These are phyloP conservation scores for Heteropelma amictum DNA, from an alignment of 2,888 invertebrate species.

Conservation along the genomic window DNA sequence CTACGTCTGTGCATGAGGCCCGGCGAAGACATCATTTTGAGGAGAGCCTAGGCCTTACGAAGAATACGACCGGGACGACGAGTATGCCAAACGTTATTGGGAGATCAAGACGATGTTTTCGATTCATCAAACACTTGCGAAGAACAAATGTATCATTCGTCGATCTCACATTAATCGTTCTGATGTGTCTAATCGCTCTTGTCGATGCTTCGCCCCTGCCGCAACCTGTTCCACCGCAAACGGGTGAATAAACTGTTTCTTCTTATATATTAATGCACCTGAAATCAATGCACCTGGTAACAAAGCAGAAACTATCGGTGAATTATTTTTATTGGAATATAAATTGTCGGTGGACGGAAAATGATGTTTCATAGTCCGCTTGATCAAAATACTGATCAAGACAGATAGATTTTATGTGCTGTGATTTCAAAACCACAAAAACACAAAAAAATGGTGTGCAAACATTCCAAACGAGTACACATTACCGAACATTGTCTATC, in stretches of 20 bases:
- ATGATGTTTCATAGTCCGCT: too few species aligned
- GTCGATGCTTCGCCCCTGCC: slow-evolving; percentile 47
- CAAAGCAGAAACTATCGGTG: too few species aligned
- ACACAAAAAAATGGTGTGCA: too few species aligned
- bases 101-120: slow-evolving; percentile 40
- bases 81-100: slow-evolving; percentile 28
- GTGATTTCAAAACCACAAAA: too few species aligned
- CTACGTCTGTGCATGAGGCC: slow-evolving; percentile 64
- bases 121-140: background rate
- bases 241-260: slow-evolving; percentile 32
- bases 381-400: too few species aligned
- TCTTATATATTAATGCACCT: background rate
- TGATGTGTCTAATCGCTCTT: slow-evolving; percentile 24
- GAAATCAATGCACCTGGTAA: too few species aligned
- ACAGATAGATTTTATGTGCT: too few species aligned
- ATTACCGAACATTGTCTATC: too few species aligned
- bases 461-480: too few species aligned
- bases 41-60: slow-evolving; percentile 59
- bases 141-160: background rate
- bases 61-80: slow-evolving; percentile 59
- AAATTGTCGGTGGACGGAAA: background rate
- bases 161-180: slow-evolving; percentile 26
- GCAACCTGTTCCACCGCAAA: slow-evolving; percentile 46
- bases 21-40: slow-evolving; percentile 34
- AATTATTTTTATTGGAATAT: background rate